Base-by-base conservation (phyloP, 2,888 invertebrate species). In the Apamea monoglypha region DNA sequence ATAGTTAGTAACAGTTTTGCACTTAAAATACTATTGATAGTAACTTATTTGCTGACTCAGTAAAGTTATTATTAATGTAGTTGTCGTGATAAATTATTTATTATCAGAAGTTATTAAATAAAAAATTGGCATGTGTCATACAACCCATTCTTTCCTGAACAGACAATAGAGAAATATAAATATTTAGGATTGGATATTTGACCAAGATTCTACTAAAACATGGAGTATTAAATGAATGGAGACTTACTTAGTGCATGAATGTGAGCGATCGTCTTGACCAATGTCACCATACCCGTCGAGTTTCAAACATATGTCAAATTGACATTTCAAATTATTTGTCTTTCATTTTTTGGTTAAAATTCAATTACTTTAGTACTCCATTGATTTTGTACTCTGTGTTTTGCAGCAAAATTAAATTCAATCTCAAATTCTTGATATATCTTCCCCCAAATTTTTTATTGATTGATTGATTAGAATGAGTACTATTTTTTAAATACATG, bases 191-290 rank as follows among this genome's bases (percentile, higher is more conserved):
- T 71, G n/a, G 8, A 70, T 56, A 29, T 40, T 70, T 71, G 59
- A 74, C 74, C 21, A 40, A 78, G 2, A 73, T 64, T 73, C 21
- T 59, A 63, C 0, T 69, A 18, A 61, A 18, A 64, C 64, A 47
- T 29, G 8, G 73, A 85, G 53, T 81, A 59, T 50, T 67, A 81
- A 74, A 16, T 8, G 6, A 76, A 81, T 76, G 76, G 85, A 85
- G 72, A 44, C n/a, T 40, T 16, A 44, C n/a, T 40, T 16, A 61
- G 14, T 3, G 21, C 3, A 21, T 29, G 8, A 59, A 29, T 12
- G 1, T n/a, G 12, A n/a, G 7, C 29, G 25, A 29, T 78, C 1
- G 12, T 18, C 2, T 40, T 78, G 68, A 21, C 6, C 3, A 40
- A 25, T 29, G 14, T 59, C 16, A n/a, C n/a, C 16, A 3, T 50